These are phyloP conservation scores for Tenthredo livida DNA, from an alignment of 2,888 invertebrate species.

Conservation along the genomic window DNA sequence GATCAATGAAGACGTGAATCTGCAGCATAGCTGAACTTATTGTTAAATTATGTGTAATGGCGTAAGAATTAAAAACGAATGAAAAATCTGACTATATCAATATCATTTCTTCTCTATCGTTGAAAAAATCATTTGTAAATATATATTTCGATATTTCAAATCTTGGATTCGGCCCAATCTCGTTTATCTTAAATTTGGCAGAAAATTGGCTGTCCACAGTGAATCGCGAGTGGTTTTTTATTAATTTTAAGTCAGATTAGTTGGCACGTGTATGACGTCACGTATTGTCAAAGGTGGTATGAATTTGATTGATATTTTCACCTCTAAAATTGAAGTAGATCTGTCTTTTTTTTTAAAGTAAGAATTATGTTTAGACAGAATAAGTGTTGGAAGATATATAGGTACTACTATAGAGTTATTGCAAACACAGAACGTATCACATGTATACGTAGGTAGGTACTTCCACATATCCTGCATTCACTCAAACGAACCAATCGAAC, in stretches of 20 bases:
- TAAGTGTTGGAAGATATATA: neutral
- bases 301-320: neutral
- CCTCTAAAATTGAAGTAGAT: neutral
- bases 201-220: neutral
- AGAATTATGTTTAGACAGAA: neutral
- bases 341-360: neutral
- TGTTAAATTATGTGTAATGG: no score
- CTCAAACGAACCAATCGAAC: constrained; percentile 29
- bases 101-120: neutral
- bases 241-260: neutral
- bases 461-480: constrained; percentile 7
- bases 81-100: neutral
- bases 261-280: neutral
- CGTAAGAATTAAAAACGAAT: neutral
- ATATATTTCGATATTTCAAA: neutral
- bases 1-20: neutral
- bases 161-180: neutral
- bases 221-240: neutral
- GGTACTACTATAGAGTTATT: neutral
- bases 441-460: neutral
- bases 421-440: neutral
- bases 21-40: neutral
- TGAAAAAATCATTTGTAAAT: neutral
- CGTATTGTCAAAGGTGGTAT: neutral
- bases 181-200: constrained; percentile 1